Evolutionary conservation across 2,888 invertebrate species (phyloP).

Genomic region (Stenolophus ochropezus): DNA sequence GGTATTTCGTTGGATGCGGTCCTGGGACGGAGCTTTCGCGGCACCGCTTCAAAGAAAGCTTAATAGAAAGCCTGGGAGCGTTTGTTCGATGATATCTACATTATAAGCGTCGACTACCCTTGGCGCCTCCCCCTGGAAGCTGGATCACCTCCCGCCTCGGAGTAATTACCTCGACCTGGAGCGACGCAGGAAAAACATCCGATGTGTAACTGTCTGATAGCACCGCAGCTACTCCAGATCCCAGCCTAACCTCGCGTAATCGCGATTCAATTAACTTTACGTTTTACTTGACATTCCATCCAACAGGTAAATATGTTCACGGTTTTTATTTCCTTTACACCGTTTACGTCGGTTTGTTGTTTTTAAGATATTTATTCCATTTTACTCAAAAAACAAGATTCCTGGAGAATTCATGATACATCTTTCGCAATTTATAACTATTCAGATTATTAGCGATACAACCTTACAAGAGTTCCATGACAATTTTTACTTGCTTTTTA

Average conservation of each 20-base stretch:
- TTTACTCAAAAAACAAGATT: no score
- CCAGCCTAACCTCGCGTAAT: conserved; percentile 21
- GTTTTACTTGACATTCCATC: conserved; percentile 23
- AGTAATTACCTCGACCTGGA: conserved; percentile 34
- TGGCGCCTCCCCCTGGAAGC: conserved; percentile 16
- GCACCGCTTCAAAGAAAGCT: conserved; percentile 70
- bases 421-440: no score
- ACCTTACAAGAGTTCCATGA: no score
- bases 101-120: conserved; percentile 37
- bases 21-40: conserved; percentile 15
- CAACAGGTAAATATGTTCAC: neutral
- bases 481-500: no score
- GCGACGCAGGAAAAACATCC: conserved; percentile 46
- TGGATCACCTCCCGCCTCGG: neutral
- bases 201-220: conserved; percentile 44
- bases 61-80: conserved; percentile 78
- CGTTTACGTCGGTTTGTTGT: neutral
- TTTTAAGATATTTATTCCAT: no score
- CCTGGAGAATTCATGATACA: no score
- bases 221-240: neutral
- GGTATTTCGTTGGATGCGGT: neutral
- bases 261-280: conserved; percentile 42
- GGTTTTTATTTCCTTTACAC: neutral
- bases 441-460: no score
- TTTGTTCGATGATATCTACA: conserved; percentile 73